These are phyloP conservation scores for Phaenicophaeus curvirostris DNA, from an alignment of 2,797 vertebrate genomes.

Conservation along the genomic window DNA sequence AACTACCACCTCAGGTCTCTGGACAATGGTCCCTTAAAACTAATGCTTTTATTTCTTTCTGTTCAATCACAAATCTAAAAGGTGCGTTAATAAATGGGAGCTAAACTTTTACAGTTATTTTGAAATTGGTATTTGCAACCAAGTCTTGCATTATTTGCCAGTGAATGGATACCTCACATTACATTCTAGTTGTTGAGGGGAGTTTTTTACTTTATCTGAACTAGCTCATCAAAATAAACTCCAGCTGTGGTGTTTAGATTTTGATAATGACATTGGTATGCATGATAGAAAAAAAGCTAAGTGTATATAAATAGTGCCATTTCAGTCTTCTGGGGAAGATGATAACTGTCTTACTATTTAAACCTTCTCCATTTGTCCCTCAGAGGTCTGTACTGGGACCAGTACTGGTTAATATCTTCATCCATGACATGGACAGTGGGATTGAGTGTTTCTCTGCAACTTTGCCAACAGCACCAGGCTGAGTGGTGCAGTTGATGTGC, in stretches of 20 bases:
- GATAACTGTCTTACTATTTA: neutral
- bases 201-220: neutral
- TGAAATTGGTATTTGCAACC: neutral
- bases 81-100: neutral
- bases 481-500: too few relatives aligned
- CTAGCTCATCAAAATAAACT: neutral
- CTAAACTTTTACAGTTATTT: neutral
- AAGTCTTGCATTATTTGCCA: neutral
- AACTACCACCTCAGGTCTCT: neutral
- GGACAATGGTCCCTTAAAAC: neutral
- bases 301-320: neutral
- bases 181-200: rapidly evolving
- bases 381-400: too few relatives aligned
- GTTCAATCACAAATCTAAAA: neutral
- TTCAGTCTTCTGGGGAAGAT: neutral
- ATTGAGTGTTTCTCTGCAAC: too few relatives aligned
- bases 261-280: neutral
- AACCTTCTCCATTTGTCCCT: neutral
- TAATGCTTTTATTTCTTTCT: neutral
- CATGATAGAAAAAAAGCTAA: neutral
- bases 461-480: too few relatives aligned
- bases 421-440: too few relatives aligned
- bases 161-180: neutral
- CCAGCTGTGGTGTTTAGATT: neutral
- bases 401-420: too few relatives aligned